These are phyloP conservation scores for Tiphia femorata DNA, from an alignment of 2,888 invertebrate genomes.

Conservation along the genomic window DNA sequence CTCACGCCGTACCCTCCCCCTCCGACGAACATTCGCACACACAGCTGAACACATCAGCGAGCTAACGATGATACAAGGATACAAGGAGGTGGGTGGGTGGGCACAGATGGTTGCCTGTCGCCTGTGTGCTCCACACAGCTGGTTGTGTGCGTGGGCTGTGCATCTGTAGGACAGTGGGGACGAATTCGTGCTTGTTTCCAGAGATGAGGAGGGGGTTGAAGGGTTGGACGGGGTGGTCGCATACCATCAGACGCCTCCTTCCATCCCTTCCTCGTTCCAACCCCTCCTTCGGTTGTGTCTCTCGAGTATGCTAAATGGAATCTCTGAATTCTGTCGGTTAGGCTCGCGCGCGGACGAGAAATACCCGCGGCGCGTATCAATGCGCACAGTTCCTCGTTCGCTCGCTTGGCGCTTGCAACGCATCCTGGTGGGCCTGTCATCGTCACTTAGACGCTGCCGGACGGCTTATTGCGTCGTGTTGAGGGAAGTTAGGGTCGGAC, in stretches of 20 bases:
- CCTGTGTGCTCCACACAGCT: no score
- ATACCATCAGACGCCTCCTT: conserved; percentile 48
- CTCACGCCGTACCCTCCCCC: no score
- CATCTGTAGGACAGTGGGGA: no score
- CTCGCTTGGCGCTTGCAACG: conserved; percentile 34
- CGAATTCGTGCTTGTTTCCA: background rate
- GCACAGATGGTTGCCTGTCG: background rate
- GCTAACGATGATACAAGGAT: no score
- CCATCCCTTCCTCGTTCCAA: no score
- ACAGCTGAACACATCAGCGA: no score
- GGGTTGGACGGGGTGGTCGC: conserved; percentile 39
- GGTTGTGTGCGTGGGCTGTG: no score
- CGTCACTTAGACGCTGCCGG: conserved; percentile 23
- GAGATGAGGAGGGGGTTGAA: background rate
- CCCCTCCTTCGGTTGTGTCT: conserved; percentile 42
- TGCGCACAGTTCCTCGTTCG: conserved; percentile 36
- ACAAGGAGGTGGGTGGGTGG: conserved; percentile 16
- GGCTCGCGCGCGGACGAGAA: conserved; percentile 48
- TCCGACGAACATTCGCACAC: no score
- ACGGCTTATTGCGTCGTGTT: background rate
- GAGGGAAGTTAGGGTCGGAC: no score
- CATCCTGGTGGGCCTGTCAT: conserved; percentile 34
- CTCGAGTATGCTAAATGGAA: conserved; percentile 60
- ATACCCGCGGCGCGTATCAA: conserved; percentile 48
- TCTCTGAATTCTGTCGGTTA: conserved; percentile 54